phyloP scores from a whole-genome alignment of 2,888 invertebrate genomes.

The Drosophila parthenogenetica region DNA sequence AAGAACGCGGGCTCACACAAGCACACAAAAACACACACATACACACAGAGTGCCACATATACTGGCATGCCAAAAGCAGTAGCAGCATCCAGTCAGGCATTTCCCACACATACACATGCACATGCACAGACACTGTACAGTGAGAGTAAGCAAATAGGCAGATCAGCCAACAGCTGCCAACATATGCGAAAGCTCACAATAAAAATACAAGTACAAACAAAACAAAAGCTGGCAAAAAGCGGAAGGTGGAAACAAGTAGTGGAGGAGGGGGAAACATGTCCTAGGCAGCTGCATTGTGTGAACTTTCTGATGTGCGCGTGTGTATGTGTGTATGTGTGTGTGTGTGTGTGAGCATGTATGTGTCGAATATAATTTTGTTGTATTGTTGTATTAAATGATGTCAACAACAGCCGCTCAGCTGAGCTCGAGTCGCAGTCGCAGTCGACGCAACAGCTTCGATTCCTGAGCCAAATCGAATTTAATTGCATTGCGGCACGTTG shows the following conservation, averaged over 20 bases:
- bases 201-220: constrained; percentile 69
- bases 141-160: constrained; percentile 67
- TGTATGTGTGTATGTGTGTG: too few relatives aligned
- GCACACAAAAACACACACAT: constrained; percentile 24
- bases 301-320: constrained; percentile 55
- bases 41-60: constrained; percentile 12
- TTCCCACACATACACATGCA: constrained; percentile 46
- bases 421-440: constrained; percentile 47
- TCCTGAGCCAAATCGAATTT: constrained; percentile 75
- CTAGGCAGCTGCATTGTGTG: constrained; percentile 69
- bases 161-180: constrained; percentile 76
- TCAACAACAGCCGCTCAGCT: constrained; percentile 80
- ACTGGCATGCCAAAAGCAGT: constrained; percentile 61
- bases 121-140: constrained; percentile 19
- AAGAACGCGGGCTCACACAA: constrained; percentile 38
- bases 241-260: background rate
- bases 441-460: constrained; percentile 38
- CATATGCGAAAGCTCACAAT: constrained; percentile 60
- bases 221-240: constrained; percentile 52
- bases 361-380: constrained; percentile 75
- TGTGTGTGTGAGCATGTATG: constrained; percentile 27
- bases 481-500: constrained; percentile 80
- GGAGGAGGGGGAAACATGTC: background rate
- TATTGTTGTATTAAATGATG: constrained; percentile 81
- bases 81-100: constrained; percentile 57